A percentile compares a stretch with the other conserved stretches of the same genome.
phyloP scores from a whole-genome alignment of 2,113 vertebrate species.

The Penelope pileata region DNA sequence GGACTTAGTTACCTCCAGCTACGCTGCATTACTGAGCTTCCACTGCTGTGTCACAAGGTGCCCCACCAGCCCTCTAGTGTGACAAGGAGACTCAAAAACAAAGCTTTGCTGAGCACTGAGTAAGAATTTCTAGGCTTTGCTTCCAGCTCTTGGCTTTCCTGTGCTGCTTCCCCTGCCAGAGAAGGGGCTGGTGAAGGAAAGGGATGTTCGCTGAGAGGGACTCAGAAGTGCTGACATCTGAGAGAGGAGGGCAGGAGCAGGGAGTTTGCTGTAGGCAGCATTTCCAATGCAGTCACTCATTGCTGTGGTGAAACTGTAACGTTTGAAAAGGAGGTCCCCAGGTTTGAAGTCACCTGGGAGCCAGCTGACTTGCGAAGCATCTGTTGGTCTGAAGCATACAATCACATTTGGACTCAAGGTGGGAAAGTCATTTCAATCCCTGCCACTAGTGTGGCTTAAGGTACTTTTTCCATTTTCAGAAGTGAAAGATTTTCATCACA shows the following conservation, averaged over 20 bases:
- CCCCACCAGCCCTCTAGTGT: not conserved
- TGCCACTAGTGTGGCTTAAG: not conserved
- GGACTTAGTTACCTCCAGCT: not conserved
- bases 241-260: not conserved
- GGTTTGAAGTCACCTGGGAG: not conserved
- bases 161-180: not conserved
- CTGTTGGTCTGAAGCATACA: not conserved
- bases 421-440: slow-evolving; percentile 1
- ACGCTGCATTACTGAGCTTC: rapidly evolving
- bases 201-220: not conserved
- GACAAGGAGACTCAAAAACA: not conserved
- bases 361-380: not conserved
- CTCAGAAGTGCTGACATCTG: not conserved
- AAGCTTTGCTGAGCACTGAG: not conserved
- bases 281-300: not conserved
- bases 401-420: not conserved
- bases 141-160: not conserved
- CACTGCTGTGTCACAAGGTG: not conserved
- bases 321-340: not conserved
- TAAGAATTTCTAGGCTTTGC: not conserved
- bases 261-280: not conserved
- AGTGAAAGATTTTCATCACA: not conserved
- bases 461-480: not conserved
- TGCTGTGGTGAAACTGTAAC: not conserved
- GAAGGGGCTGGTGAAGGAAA: not conserved